These are phyloP conservation scores for Cetoscarus ocellatus DNA, from an alignment of 2,797 vertebrate genomes.

Conservation along the genomic window DNA sequence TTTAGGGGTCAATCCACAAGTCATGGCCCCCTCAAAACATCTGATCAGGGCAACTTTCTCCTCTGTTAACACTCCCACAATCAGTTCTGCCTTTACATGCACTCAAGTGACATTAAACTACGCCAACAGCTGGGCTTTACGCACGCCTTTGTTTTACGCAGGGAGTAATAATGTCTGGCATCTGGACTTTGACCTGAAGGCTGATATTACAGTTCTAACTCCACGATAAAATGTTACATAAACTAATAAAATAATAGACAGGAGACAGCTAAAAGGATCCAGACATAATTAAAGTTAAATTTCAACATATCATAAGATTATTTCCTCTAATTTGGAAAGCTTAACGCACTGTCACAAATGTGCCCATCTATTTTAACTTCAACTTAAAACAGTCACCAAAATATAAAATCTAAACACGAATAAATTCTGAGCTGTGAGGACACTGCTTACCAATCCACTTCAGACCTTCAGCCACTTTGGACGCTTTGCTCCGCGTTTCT, in stretches of 20 bases:
- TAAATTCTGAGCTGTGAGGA: conserved; percentile 36
- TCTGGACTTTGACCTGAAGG: conserved; percentile 78
- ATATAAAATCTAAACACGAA: conserved; percentile 32
- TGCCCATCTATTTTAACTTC: conserved; percentile 19
- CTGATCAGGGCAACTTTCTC: conserved; percentile 21
- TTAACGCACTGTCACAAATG: not conserved
- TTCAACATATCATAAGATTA: not conserved
- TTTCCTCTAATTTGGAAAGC: not conserved
- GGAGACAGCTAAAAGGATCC: not conserved
- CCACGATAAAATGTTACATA: conserved; percentile 61
- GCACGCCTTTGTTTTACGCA: conserved; percentile 68
- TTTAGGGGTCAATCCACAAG: conserved; percentile 16
- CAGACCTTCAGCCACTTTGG: conserved; percentile 72
- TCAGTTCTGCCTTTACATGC: conserved; percentile 20
- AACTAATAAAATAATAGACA: conserved; percentile 18
- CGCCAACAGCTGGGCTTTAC: conserved; percentile 73
- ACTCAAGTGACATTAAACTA: conserved; percentile 37
- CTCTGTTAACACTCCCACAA: conserved; percentile 17
- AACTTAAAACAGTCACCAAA: conserved; percentile 11
- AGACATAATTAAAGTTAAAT: not conserved
- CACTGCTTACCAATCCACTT: conserved; percentile 61
- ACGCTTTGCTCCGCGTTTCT: conserved; percentile 66
- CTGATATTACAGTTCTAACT: conserved; percentile 66
- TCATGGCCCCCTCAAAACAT: conserved; percentile 10
- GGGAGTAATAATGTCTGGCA: conserved; percentile 63